Evolutionary conservation across 2,113 vertebrate species (phyloP).

Genomic region (Perognathus longimembris): DNA sequence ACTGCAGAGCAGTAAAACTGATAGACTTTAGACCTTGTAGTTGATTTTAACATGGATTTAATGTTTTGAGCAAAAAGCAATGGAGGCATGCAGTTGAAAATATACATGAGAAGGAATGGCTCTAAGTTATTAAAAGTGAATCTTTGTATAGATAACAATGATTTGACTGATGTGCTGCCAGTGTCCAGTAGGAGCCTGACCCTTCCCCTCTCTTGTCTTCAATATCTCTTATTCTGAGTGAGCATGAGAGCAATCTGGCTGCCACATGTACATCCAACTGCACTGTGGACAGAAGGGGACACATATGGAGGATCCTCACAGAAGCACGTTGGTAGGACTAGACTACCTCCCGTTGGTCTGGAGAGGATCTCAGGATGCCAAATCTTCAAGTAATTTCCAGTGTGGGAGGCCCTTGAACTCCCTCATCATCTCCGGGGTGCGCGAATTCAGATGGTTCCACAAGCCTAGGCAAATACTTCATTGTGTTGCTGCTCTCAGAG

Average conservation of each 20-base stretch:
- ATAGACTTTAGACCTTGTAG: background rate
- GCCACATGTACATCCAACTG: conserved; percentile 17
- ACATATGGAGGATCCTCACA: conserved; percentile 21
- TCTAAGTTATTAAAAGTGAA: conserved; percentile 33
- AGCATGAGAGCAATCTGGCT: conserved; percentile 38
- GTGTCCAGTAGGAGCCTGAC: background rate
- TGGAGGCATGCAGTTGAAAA: background rate
- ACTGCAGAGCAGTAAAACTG: background rate
- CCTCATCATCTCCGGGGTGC: conserved; percentile 3
- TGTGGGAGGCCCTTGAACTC: conserved; percentile 73
- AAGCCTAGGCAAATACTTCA: conserved; percentile 70
- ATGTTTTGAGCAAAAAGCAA: conserved; percentile 35
- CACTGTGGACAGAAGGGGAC: background rate
- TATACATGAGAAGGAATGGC: background rate
- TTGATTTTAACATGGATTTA: conserved; percentile 21
- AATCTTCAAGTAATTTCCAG: conserved; percentile 67
- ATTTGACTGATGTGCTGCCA: background rate
- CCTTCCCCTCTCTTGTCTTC: conserved; percentile 1
- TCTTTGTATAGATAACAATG: background rate
- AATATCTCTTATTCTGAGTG: background rate
- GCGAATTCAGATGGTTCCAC: conserved; percentile 60
- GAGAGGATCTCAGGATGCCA: conserved; percentile 65
- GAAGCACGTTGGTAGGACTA: conserved; percentile 36
- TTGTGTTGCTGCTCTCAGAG: conserved; percentile 55
- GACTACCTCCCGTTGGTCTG: conserved; percentile 42